Evolutionary conservation across 2,888 invertebrate genomes (phyloP).

Genomic region (Lasioglossum zephyrum): DNA sequence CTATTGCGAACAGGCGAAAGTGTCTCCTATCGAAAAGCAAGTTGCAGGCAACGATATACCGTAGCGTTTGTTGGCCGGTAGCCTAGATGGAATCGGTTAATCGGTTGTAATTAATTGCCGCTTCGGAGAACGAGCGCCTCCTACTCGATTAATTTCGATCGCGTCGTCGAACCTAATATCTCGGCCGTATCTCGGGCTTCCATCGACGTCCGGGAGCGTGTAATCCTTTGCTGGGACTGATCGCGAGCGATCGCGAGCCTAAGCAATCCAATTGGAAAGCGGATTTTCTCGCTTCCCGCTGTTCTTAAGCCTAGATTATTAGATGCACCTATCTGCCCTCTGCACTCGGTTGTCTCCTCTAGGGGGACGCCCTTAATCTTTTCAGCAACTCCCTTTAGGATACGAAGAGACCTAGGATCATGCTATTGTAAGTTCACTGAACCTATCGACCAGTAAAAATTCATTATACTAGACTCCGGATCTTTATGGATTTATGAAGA

Average conservation of each 20-base stretch:
- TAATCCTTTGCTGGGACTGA: neutral
- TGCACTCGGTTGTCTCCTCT: neutral
- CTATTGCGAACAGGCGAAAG: neutral
- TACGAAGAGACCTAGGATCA: neutral
- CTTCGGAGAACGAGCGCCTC: conserved; percentile 21
- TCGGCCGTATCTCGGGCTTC: neutral
- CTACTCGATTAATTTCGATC: conserved; percentile 35
- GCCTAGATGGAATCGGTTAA: conserved; percentile 45
- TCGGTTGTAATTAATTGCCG: conserved; percentile 51
- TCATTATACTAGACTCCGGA: no score
- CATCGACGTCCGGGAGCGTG: neutral
- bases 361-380: neutral
- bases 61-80: conserved; percentile 1
- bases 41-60: neutral
- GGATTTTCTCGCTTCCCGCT: neutral
- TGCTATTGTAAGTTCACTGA: neutral
- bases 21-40: conserved; percentile 21
- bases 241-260: neutral
- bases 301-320: neutral
- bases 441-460: no score
- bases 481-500: no score
- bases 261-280: neutral
- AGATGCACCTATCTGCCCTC: neutral
- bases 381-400: neutral
- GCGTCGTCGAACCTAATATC: conserved; percentile 44